Conservation (phyloP, 1,140 invertebrate species). For the Steinernema feltiae region DNA sequence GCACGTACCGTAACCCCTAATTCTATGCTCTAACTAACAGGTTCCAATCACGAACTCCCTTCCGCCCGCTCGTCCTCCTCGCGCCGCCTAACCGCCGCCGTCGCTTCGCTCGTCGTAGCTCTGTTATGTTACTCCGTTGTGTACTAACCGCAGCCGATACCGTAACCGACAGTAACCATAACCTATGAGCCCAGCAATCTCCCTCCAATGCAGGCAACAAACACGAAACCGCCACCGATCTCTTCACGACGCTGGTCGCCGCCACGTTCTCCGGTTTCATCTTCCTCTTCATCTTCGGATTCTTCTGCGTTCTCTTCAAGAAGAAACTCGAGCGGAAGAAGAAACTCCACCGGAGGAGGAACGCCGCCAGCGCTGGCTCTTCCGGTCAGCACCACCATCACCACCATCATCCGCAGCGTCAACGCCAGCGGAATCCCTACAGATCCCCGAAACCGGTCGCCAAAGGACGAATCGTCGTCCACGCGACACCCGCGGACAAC, state of each 20-base stretch:
- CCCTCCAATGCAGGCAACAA: conserved; percentile 41
- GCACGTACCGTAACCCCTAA: conserved; percentile 3
- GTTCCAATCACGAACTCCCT: background rate
- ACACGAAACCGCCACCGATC: conserved; percentile 42
- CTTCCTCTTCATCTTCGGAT: conserved; percentile 51
- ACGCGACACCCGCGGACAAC: conserved; percentile 3
- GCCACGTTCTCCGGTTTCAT: conserved; percentile 48
- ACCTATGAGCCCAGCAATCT: background rate
- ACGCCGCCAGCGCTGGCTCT: conserved; percentile 16
- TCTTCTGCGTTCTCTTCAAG: conserved; percentile 56
- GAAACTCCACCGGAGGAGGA: conserved; percentile 28
- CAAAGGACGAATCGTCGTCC: background rate
- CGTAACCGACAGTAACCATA: background rate
- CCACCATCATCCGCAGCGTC: conserved; percentile 14
- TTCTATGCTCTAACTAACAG: background rate
- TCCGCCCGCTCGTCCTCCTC: background rate
- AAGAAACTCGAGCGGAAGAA: conserved; percentile 50
- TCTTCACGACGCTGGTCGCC: conserved; percentile 48
- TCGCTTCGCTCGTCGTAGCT: background rate
- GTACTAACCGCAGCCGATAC: background rate
- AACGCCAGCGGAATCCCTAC: conserved; percentile 20
- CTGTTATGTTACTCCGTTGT: conserved; percentile 18
- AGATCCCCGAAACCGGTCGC: background rate
- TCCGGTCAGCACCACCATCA: conserved; percentile 17
- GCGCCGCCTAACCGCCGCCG: background rate